These are phyloP conservation scores for Tachystola acroxantha DNA, from an alignment of 2,888 invertebrate species.

Conservation along the genomic window DNA sequence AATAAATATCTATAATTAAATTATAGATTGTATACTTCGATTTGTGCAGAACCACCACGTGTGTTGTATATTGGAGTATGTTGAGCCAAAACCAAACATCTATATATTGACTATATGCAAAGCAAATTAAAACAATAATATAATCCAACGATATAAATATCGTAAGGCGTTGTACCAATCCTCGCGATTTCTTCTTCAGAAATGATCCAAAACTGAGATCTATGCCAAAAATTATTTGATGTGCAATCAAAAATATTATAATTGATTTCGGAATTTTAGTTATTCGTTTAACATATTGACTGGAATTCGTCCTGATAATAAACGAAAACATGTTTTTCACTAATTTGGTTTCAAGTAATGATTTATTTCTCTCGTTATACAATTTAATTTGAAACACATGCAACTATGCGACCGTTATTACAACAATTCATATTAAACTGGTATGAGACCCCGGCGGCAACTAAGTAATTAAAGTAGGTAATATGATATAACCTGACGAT, in stretches of 20 bases:
- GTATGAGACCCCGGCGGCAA: too few species aligned
- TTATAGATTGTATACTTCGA: slow-evolving; percentile 5
- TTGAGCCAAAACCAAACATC: neutral
- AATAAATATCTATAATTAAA: slow-evolving; percentile 2
- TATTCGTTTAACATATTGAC: neutral
- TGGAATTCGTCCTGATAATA: too few species aligned
- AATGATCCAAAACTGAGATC: slow-evolving; percentile 1
- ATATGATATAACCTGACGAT: too few species aligned
- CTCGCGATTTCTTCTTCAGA: neutral
- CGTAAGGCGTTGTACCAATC: neutral
- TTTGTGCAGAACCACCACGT: slow-evolving; percentile 2
- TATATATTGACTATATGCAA: neutral
- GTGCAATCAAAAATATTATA: neutral
- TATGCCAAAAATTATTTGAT: slow-evolving; percentile 3
- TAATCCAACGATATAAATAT: neutral
- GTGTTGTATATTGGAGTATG: slow-evolving; percentile 1
- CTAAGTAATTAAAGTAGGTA: too few species aligned
- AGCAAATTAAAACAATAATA: neutral
- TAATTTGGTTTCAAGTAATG: too few species aligned
- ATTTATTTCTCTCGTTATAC: too few species aligned
- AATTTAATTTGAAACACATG: too few species aligned
- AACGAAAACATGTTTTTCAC: too few species aligned
- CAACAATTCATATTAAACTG: too few species aligned
- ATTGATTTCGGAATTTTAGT: neutral
- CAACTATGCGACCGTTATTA: too few species aligned